A percentile compares a stretch with the other conserved stretches of the same genome.
These are phyloP conservation scores for Octodon degus DNA, from an alignment of 2,113 vertebrate species.

Conservation along the genomic window DNA sequence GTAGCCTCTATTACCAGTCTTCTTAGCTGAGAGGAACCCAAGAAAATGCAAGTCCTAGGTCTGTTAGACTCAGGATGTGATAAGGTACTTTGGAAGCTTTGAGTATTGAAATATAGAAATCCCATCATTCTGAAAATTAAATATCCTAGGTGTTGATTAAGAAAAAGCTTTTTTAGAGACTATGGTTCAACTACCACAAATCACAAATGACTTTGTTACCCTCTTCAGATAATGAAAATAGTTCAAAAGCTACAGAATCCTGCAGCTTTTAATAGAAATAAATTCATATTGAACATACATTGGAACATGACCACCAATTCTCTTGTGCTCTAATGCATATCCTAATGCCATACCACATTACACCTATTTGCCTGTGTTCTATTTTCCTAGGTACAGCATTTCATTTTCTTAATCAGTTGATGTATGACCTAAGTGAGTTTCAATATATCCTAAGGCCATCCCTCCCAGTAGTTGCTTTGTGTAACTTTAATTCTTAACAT, in stretches of 20 bases:
- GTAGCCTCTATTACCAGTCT: background rate
- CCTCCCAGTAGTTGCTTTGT: background rate
- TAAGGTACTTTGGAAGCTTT: background rate
- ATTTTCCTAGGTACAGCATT: background rate
- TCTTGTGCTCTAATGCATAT: background rate
- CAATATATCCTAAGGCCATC: background rate
- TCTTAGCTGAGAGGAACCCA: background rate
- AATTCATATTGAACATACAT: background rate
- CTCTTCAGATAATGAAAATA: background rate
- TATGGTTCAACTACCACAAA: background rate
- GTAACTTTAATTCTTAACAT: constrained; percentile 26
- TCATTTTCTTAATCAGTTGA: constrained; percentile 55
- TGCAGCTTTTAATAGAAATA: constrained; percentile 31
- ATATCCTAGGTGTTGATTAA: background rate
- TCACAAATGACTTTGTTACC: background rate
- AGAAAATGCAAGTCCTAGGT: background rate
- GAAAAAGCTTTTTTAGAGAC: constrained; percentile 19
- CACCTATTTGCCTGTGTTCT: background rate
- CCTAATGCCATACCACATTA: background rate
- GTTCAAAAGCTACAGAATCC: background rate
- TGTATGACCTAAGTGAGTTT: background rate
- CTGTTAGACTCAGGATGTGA: background rate
- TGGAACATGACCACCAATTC: background rate
- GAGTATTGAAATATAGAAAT: constrained; percentile 37
- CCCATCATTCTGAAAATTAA: constrained; percentile 11